Evolutionary conservation across 2,113 vertebrate species (phyloP).

Genomic region (Phylloscopus trochilus): DNA sequence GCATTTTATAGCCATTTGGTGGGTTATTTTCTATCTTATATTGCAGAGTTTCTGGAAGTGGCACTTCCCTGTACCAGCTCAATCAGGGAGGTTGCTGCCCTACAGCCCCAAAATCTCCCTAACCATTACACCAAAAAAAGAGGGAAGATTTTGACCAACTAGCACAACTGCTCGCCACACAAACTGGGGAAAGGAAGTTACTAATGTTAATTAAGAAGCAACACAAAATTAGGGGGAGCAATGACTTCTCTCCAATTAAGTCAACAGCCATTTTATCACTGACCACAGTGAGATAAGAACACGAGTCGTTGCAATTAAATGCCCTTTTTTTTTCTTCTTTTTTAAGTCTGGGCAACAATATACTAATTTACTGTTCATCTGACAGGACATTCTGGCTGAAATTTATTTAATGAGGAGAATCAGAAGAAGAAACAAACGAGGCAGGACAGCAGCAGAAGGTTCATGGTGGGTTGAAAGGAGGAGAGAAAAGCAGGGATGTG

Average conservation of each 20-base stretch:
- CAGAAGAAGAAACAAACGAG: constrained; percentile 36
- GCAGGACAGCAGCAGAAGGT: not conserved
- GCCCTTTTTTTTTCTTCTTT: not conserved
- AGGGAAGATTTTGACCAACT: not conserved
- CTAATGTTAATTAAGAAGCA: not conserved
- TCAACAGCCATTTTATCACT: not conserved
- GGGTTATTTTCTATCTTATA: not conserved
- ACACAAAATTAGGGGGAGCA: not conserved
- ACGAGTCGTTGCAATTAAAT: not conserved
- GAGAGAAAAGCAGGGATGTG: not conserved
- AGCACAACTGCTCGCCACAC: accelerated
- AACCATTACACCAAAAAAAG: not conserved
- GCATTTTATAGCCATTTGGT: not conserved
- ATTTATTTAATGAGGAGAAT: constrained; percentile 48
- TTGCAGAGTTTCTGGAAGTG: not conserved
- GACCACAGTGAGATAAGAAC: not conserved
- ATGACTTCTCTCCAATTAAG: not conserved
- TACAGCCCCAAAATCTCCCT: not conserved
- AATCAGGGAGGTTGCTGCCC: not conserved
- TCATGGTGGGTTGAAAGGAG: constrained; percentile 1
- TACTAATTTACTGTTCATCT: constrained; percentile 4
- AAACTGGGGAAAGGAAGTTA: not conserved
- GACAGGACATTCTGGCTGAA: constrained; percentile 12
- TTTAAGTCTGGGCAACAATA: not conserved
- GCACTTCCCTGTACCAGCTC: not conserved